These are phyloP conservation scores for Peromyscus leucopus DNA, from an alignment of 2,113 vertebrate species.

Conservation along the genomic window DNA sequence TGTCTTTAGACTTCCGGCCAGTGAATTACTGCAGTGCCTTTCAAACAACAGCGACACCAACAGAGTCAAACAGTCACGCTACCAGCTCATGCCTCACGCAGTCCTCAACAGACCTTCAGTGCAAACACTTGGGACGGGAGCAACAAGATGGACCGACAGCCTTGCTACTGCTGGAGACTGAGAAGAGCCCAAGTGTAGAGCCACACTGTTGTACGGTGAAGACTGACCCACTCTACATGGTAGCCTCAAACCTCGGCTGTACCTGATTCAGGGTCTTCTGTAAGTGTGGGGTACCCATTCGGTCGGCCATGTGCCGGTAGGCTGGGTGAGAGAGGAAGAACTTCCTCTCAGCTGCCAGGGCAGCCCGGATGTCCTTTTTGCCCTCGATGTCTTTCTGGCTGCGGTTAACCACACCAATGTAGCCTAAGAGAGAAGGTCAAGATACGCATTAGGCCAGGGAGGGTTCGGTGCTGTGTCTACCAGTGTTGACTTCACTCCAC, in stretches of 20 bases:
- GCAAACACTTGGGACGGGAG: background rate
- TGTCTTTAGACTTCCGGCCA: background rate
- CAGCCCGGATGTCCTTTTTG: slow-evolving; percentile 95
- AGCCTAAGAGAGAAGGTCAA: slow-evolving; percentile 88
- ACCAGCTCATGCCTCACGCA: background rate
- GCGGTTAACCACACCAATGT: slow-evolving; percentile 97
- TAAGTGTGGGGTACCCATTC: slow-evolving; percentile 96
- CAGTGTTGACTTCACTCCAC: background rate
- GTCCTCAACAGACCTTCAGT: background rate
- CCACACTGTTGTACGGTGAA: background rate
- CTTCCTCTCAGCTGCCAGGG: slow-evolving; percentile 95
- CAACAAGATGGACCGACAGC: too few species aligned
- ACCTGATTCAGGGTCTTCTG: slow-evolving; percentile 99
- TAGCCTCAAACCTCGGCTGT: fast-evolving
- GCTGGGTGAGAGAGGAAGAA: slow-evolving; percentile 97
- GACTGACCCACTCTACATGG: background rate
- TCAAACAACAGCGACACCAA: background rate
- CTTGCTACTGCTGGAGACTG: background rate
- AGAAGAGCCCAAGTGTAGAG: fast-evolving
- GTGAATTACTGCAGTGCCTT: background rate
- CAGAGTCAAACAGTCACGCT: fast-evolving
- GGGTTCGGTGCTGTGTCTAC: too few species aligned
- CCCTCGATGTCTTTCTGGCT: slow-evolving; percentile 99
- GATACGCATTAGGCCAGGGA: background rate
- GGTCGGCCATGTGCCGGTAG: slow-evolving; percentile 97